These are phyloP conservation scores for Dinomys branickii DNA, from an alignment of 2,113 vertebrate genomes.

Conservation along the genomic window DNA sequence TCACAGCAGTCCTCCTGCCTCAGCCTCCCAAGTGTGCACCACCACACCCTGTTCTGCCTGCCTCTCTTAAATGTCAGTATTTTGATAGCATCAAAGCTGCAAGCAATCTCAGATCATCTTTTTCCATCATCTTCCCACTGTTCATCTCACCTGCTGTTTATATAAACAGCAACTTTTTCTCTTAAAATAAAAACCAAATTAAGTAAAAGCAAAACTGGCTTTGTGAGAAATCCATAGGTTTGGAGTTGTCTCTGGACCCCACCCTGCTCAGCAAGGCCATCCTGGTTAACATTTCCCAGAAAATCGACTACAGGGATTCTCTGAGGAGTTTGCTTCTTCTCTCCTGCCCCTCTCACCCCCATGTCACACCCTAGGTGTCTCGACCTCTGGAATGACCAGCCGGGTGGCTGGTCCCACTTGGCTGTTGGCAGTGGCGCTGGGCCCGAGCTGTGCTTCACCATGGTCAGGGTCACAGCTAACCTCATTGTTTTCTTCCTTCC, in stretches of 20 bases:
- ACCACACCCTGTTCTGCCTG: no score
- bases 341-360: not conserved
- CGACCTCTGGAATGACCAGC: not conserved
- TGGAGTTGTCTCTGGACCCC: not conserved
- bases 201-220: not conserved
- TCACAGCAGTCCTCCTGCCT: no score
- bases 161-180: not conserved
- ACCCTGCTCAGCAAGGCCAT: not conserved
- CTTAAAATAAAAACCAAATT: not conserved
- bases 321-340: not conserved
- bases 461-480: not conserved
- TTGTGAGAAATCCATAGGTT: not conserved
- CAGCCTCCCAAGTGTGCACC: no score
- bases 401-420: accelerated
- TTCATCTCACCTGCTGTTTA: not conserved
- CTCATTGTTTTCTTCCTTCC: no score
- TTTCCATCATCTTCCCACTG: not conserved
- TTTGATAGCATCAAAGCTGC: not conserved
- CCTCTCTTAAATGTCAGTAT: not conserved
- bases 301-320: not conserved
- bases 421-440: not conserved
- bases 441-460: not conserved
- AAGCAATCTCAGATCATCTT: not conserved
- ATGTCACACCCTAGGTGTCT: not conserved
- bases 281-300: not conserved